phyloP scores from a whole-genome alignment of 2,888 invertebrate genomes.

The Entomobrya multifasciata region DNA sequence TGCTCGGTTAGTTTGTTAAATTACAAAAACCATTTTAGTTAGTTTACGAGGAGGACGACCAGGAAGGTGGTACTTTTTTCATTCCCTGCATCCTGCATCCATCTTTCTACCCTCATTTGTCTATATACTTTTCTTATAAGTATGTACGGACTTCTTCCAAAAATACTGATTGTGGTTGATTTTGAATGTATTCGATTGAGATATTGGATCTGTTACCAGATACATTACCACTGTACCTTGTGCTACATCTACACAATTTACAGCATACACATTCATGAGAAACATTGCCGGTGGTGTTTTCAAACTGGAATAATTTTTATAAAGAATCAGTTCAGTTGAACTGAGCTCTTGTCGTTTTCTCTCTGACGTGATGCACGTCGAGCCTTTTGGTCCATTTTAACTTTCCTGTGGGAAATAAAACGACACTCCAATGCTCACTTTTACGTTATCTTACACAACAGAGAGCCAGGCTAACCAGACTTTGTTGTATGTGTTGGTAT shows the following conservation, averaged over 20 bases:
- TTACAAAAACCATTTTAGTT: no score
- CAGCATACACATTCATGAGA: neutral
- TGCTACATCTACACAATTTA: neutral
- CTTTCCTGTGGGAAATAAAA: conserved; percentile 67
- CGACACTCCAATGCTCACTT: conserved; percentile 48
- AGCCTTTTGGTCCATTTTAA: conserved; percentile 54
- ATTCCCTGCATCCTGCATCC: neutral
- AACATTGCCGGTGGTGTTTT: neutral
- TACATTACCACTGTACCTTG: no score
- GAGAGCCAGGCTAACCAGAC: no score
- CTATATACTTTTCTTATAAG: conserved; percentile 5
- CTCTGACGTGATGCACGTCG: conserved; percentile 27
- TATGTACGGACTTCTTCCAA: neutral
- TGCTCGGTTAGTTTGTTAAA: no score
- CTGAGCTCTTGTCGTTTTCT: conserved; percentile 46
- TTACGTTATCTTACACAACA: neutral
- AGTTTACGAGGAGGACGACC: neutral
- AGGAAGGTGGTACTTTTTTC: conserved; percentile 1
- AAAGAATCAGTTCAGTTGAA: conserved; percentile 42
- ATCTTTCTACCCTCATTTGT: conserved; percentile 15
- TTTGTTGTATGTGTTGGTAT: neutral
- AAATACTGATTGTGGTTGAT: neutral
- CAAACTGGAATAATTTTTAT: conserved; percentile 34
- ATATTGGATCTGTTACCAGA: neutral
- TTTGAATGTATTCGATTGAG: neutral